Evolutionary conservation across 2,797 vertebrate genomes (phyloP).

Genomic region (Erethizon dorsatum): DNA sequence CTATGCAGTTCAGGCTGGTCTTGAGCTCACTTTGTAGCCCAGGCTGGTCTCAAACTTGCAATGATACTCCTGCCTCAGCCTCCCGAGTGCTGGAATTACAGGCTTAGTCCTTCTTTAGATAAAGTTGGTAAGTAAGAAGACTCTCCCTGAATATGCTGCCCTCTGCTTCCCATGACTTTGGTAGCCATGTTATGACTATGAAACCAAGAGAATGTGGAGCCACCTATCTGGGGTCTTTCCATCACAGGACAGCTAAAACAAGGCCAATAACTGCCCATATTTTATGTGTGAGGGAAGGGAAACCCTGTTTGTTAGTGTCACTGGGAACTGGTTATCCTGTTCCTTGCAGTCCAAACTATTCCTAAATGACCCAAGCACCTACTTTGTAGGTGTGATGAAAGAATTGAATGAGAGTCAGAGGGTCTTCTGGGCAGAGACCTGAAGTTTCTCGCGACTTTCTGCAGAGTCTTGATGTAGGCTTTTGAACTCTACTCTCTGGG

Average conservation of each 20-base stretch:
- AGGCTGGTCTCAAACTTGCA: too few species aligned
- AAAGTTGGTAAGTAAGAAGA: not conserved
- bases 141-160: too few species aligned
- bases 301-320: not conserved
- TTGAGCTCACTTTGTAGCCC: too few species aligned
- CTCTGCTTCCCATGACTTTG: not conserved
- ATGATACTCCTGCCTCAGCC: too few species aligned
- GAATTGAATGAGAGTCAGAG: not conserved
- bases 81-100: too few species aligned
- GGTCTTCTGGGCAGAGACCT: not conserved
- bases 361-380: not conserved
- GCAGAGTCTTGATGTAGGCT: not conserved
- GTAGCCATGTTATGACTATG: not conserved
- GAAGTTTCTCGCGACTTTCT: not conserved
- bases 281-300: not conserved
- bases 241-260: not conserved
- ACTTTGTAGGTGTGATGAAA: not conserved
- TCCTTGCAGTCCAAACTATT: not conserved
- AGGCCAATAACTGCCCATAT: not conserved
- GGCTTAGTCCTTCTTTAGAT: not conserved
- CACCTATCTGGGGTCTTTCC: not conserved
- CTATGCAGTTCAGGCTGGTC: too few species aligned
- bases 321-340: not conserved
- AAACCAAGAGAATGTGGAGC: not conserved
- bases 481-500: slow-evolving; percentile 14